Evolutionary conservation across 2,113 vertebrate genomes (phyloP).

Genomic region (Gymnogyps californianus): DNA sequence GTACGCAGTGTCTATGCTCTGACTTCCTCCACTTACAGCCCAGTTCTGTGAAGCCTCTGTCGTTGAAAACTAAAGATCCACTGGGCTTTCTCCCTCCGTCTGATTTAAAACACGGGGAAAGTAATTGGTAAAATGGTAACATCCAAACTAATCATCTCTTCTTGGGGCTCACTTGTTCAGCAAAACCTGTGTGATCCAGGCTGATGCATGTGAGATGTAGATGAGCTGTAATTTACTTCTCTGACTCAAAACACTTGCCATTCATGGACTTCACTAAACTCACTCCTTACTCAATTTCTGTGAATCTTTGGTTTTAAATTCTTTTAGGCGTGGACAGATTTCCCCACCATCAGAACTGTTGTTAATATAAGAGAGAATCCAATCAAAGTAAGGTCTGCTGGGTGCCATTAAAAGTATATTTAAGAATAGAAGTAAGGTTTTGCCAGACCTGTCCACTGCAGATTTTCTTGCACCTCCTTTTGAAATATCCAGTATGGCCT

Average conservation of each 20-base stretch:
- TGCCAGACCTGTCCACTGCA: background rate
- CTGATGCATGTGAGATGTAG: background rate
- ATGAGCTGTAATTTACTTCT: background rate
- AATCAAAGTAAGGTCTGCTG: background rate
- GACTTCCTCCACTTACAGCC: background rate
- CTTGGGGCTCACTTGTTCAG: background rate
- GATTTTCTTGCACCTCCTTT: background rate
- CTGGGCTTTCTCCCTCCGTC: background rate
- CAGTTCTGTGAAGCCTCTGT: background rate
- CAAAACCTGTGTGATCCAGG: background rate
- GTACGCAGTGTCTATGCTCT: fast-evolving
- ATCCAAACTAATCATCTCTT: background rate
- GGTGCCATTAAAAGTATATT: background rate
- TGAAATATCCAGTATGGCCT: background rate
- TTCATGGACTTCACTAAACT: background rate
- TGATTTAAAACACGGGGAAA: background rate
- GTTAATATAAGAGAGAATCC: background rate
- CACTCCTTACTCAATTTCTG: background rate
- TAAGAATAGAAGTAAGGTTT: background rate
- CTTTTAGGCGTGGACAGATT: background rate
- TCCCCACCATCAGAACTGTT: background rate
- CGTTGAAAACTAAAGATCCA: background rate
- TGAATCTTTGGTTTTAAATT: background rate
- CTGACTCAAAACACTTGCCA: background rate
- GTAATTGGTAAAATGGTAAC: background rate